phyloP scores from a whole-genome alignment of 2,113 vertebrate species.

The Microcebus murinus region DNA sequence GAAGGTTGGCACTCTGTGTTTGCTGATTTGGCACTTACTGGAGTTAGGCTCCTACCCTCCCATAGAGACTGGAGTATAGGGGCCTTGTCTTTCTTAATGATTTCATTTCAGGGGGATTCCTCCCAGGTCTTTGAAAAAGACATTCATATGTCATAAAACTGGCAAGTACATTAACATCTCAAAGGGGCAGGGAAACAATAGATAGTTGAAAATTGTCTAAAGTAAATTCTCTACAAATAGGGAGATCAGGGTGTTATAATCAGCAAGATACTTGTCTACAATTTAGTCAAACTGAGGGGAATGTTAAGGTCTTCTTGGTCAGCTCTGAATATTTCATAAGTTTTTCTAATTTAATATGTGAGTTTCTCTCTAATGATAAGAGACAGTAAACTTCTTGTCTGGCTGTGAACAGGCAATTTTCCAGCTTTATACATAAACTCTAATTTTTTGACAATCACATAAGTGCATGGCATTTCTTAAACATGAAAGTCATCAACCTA shows the following conservation, averaged over 20 bases:
- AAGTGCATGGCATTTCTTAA: background rate
- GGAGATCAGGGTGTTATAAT: background rate
- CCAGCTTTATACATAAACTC: background rate
- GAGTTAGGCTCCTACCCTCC: background rate
- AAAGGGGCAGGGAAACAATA: background rate
- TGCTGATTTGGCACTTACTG: background rate
- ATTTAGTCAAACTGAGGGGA: background rate
- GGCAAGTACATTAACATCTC: background rate
- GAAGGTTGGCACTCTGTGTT: background rate
- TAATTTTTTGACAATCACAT: background rate
- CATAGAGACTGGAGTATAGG: background rate
- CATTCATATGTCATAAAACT: background rate
- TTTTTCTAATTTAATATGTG: background rate
- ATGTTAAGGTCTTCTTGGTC: background rate
- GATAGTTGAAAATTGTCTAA: background rate
- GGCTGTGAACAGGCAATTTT: background rate
- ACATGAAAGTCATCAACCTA: background rate
- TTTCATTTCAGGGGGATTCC: background rate
- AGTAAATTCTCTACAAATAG: background rate
- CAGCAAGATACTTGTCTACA: background rate
- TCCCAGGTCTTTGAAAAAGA: background rate
- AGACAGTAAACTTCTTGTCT: background rate
- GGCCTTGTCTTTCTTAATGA: background rate
- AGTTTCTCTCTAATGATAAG: background rate
- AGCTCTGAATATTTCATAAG: background rate